A percentile compares a stretch with the other conserved stretches of the same genome.
phyloP scores from a whole-genome alignment of 2,113 vertebrate species.

The Psephotus haematonotus region DNA sequence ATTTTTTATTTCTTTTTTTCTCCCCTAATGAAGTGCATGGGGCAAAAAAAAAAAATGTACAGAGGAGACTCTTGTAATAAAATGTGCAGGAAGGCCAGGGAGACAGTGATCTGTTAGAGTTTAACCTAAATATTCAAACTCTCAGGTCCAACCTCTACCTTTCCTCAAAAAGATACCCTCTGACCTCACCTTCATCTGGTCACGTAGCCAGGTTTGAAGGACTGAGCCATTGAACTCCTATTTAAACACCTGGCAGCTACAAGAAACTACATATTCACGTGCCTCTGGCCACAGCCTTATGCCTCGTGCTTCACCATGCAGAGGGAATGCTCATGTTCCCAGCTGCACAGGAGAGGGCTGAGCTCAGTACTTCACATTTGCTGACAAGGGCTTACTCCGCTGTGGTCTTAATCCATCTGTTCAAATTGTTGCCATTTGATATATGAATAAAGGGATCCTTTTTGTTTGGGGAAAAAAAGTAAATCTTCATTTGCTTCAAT shows the following conservation, averaged over 20 bases:
- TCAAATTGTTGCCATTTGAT: background rate
- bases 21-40: background rate
- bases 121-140: background rate
- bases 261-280: background rate
- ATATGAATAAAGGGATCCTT: background rate
- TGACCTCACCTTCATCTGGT: background rate
- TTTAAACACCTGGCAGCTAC: background rate
- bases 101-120: background rate
- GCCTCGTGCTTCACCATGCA: background rate
- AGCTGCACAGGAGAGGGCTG: background rate
- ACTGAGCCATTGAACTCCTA: background rate
- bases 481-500: background rate
- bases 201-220: background rate
- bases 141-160: background rate
- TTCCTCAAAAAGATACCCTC: background rate
- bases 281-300: background rate
- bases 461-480: background rate
- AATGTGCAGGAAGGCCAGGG: background rate
- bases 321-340: background rate
- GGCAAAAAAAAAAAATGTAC: background rate
- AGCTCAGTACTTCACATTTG: background rate
- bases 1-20: background rate
- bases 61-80: background rate
- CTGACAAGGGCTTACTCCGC: background rate
- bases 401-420: background rate